Evolutionary conservation across 2,888 invertebrate species (phyloP).

Genomic region (Pseudolycoriella hygida): DNA sequence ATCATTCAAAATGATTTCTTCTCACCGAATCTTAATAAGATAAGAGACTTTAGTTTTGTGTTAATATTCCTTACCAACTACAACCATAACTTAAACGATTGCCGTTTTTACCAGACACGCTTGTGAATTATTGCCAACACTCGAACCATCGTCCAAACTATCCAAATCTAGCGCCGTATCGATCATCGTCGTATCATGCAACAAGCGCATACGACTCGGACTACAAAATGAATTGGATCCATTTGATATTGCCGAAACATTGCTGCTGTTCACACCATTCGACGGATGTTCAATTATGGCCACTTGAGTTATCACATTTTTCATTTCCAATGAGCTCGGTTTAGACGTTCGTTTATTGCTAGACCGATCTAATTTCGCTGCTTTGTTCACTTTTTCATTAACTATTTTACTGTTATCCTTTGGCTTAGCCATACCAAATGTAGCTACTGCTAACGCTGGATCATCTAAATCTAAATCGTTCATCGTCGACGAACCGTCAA

Average conservation of each 20-base stretch:
- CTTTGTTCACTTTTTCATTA: background rate
- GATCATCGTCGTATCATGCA: slow-evolving; percentile 81
- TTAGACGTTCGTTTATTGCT: background rate
- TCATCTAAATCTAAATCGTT: slow-evolving; percentile 29
- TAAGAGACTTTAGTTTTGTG: too few species aligned
- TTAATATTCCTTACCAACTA: too few species aligned
- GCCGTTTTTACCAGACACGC: slow-evolving; percentile 44
- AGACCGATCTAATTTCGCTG: background rate
- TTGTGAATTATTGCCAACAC: slow-evolving; percentile 48
- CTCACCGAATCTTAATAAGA: too few species aligned
- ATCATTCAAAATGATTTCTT: too few species aligned
- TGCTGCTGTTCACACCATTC: background rate
- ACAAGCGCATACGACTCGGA: slow-evolving; percentile 55
- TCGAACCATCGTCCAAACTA: slow-evolving; percentile 54
- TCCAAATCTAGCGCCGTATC: slow-evolving; percentile 78
- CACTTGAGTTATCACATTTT: slow-evolving; percentile 7
- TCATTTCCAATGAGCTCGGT: slow-evolving; percentile 6
- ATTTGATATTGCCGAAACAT: background rate
- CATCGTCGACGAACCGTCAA: slow-evolving; percentile 20
- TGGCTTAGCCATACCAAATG: slow-evolving; percentile 16
- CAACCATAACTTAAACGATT: slow-evolving; percentile 29
- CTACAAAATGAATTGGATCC: slow-evolving; percentile 31
- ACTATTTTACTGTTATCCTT: background rate
- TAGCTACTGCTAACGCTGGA: slow-evolving; percentile 19
- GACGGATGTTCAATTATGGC: background rate